Conservation (phyloP, 1,140 invertebrate genomes). For the Agrypnia vestita region DNA sequence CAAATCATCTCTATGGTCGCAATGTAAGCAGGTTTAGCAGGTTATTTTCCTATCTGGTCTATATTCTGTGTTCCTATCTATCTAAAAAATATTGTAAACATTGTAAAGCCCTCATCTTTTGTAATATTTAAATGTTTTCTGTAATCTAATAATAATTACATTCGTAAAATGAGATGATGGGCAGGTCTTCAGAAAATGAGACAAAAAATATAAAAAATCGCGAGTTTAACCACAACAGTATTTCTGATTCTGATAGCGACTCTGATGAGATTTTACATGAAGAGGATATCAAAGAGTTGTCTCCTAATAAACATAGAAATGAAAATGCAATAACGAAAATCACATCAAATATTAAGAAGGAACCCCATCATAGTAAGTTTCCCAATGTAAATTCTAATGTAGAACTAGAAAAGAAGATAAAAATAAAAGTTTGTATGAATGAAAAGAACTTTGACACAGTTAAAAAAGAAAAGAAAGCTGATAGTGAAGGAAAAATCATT, state of each 20-base stretch:
- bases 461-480: neutral
- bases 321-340: neutral
- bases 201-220: constrained; percentile 20
- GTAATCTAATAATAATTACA: no score
- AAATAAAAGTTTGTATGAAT: constrained; percentile 2
- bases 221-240: neutral
- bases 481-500: neutral
- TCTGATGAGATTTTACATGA: neutral
- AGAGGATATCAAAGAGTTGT: neutral
- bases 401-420: neutral
- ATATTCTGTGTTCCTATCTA: no score
- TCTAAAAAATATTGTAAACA: no score
- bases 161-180: no score
- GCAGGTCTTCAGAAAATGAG: no score
- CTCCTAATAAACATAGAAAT: no score
- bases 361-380: neutral
- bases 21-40: no score
- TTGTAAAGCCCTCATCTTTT: no score
- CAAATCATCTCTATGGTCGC: no score
- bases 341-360: neutral
- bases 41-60: no score
- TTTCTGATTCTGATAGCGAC: constrained; percentile 29
- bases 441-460: no score
- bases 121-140: no score
- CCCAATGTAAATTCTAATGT: neutral